Base-by-base conservation (phyloP, 2,113 vertebrate genomes). In the Cheirogaleus medius region DNA sequence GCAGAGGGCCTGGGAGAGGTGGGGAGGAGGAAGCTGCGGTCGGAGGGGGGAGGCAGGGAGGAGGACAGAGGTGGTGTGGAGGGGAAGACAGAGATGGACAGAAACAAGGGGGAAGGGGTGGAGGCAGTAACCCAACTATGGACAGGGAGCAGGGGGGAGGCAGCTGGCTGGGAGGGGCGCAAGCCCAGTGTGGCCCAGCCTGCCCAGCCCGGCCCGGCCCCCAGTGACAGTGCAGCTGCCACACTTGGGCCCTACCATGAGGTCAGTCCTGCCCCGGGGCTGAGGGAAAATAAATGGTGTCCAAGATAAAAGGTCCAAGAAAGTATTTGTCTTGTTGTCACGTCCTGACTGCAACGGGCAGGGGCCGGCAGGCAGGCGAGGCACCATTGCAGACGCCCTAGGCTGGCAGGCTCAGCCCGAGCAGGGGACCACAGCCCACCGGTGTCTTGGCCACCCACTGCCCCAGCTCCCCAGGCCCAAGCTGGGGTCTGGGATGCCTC, bases 211-310 rank as follows among this genome's bases (percentile, higher is more conserved):
- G 54, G 94, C 98, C 98, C 93, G 96, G 98, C 98, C 98, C 98
- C 93, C 97, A 81, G 76, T 91, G 97, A 97, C 20, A 44, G 78
- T 90, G 98, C 98, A 99, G 98, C 99, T 99, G 98, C 98, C 98
- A 96, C 5, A 93, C 97, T 97, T 54, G 94, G 98, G 98, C 97
- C 98, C 91, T 69, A 9, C 78, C 18, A 95, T 37, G 98, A 98
- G 99, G 98, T 98, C 99, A 99, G 98, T 95, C 95, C 98, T 99
- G 98, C 98, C 99, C 98, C 44, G 68, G 44, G 98, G 99, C 98
- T 91, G 97, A 96, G 94, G 95, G 98, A 98, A 98, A 98, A 99
- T 98, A 98, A 99, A 99, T 98, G 98, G 97, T 97, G 97, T 93
- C 95, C 98, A 95, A 98, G 98, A 99, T 98, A 98, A 98, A 98